These are phyloP conservation scores for Zophobas atratus DNA, from an alignment of 1,140 invertebrate species.

Conservation along the genomic window DNA sequence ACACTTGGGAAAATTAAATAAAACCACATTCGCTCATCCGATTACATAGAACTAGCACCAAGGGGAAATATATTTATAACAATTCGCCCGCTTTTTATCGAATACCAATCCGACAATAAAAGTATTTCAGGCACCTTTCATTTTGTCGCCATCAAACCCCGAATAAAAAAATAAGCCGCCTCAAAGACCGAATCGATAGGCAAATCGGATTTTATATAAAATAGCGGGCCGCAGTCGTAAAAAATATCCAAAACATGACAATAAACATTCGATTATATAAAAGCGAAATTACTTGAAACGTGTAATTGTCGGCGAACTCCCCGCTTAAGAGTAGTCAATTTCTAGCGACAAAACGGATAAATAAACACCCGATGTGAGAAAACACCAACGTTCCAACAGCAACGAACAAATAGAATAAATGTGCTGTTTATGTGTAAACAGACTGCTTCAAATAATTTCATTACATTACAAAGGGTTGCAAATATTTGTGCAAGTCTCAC, in stretches of 20 bases:
- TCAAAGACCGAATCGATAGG: slow-evolving; percentile 4
- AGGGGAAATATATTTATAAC: slow-evolving; percentile 15
- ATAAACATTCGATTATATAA: too few species aligned
- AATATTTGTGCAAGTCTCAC: slow-evolving; percentile 30
- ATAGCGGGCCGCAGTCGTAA: background rate
- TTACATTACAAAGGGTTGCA: slow-evolving; percentile 29
- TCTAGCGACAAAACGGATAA: background rate
- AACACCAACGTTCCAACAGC: slow-evolving; percentile 5
- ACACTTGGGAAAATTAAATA: slow-evolving; percentile 12
- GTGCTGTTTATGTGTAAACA: slow-evolving; percentile 15
- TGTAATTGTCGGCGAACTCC: background rate
- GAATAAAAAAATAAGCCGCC: slow-evolving; percentile 7
- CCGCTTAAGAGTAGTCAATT: background rate
- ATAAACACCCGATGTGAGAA: slow-evolving; percentile 13
- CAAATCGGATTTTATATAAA: slow-evolving; percentile 32
- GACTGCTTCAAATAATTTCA: slow-evolving; percentile 28
- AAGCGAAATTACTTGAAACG: background rate
- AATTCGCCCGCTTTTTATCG: slow-evolving; percentile 1
- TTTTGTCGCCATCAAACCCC: background rate
- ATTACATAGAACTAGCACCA: background rate
- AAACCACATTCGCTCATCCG: slow-evolving; percentile 8
- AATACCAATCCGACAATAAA: slow-evolving; percentile 22
- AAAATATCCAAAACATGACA: background rate
- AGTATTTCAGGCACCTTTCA: slow-evolving; percentile 26
- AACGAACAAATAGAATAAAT: slow-evolving; percentile 37